Evolutionary conservation across 2,888 invertebrate species (phyloP), one percentile per base, ranked within the genome.

Genomic region (Drosophila maculinotata): DNA sequence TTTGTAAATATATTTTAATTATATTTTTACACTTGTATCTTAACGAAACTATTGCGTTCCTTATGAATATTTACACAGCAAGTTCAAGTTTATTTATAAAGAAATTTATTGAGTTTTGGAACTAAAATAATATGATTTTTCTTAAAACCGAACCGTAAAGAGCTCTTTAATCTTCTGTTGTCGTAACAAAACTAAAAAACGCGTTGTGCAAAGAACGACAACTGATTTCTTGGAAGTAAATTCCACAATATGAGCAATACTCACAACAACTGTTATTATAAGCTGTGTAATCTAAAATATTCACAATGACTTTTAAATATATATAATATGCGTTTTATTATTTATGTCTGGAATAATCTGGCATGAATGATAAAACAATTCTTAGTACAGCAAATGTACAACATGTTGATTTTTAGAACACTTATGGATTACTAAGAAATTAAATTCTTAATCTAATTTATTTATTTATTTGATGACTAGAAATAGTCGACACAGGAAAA

Each of bases 261-360:
- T 39, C 15, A 66, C 17, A 35, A 56, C 73, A 69, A 51, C 49
- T 69, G 69, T 69, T 51, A 31, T 41, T 63, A 26, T 38, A 26
- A n/a, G 10, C 12, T 56, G 12, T 28, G 9, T 47, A 33, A 44
- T 45, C 12, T 10, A 26, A 17, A n/a, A 30, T 28, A 59, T 45
- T 28, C 20, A 26, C 25, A 49, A 44, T 51, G 42, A 26, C 8
- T 14, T 30, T 12, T n/a, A 47, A 12, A 12, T 45, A 39, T 17
- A 39, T 33, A 28, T 23, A 51, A 47, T 31, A 36, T 14, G 10
- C 49, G 10, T 35, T 15, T 26, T 25, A 5, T 53, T 35, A 9
- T 9, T 36, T 12, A 3, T 25, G 12, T 4, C 31, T 56, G 12
- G 14, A 31, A 17, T n/a, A n/a, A n/a, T n/a, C n/a, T n/a, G n/a